phyloP scores from a whole-genome alignment of 2,888 invertebrate genomes.

The Neoscelio sp. region DNA sequence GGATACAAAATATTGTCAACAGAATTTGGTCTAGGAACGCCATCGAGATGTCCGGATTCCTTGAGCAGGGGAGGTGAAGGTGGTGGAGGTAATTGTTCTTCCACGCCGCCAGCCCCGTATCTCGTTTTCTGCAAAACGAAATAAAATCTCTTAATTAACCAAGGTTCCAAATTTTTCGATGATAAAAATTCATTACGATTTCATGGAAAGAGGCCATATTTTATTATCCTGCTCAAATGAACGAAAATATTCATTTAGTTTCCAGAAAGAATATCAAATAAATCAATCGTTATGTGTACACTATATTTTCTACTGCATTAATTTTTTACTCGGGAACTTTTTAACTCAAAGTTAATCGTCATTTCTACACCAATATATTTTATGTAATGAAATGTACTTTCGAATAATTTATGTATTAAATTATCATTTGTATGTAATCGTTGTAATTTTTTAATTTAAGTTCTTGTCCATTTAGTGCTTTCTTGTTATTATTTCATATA shows the following conservation, averaged over 20 bases:
- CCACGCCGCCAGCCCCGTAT: conserved; percentile 83
- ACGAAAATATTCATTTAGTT: conserved; percentile 24
- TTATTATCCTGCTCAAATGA: conserved; percentile 25
- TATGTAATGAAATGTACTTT: no score
- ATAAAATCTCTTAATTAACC: conserved; percentile 64
- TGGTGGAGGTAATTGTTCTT: conserved; percentile 84
- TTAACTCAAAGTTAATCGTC: no score
- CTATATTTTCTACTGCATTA: background rate
- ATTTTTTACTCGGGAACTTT: no score
- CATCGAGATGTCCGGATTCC: conserved; percentile 79
- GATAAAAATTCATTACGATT: conserved; percentile 41
- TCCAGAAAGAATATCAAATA: conserved; percentile 9
- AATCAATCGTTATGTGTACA: conserved; percentile 6
- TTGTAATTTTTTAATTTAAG: no score
- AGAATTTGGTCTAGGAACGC: conserved; percentile 82
- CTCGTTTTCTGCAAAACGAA: conserved; percentile 84
- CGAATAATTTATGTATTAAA: no score
- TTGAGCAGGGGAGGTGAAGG: conserved; percentile 84
- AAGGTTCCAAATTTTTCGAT: conserved; percentile 50
- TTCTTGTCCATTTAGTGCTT: no score
- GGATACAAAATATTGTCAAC: conserved; percentile 82
- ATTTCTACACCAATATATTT: no score
- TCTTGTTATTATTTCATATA: no score
- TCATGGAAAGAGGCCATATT: conserved; percentile 27
- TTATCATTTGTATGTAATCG: no score